Conservation (phyloP, 2,888 invertebrate species). For the Temnothorax rugatulus region DNA sequence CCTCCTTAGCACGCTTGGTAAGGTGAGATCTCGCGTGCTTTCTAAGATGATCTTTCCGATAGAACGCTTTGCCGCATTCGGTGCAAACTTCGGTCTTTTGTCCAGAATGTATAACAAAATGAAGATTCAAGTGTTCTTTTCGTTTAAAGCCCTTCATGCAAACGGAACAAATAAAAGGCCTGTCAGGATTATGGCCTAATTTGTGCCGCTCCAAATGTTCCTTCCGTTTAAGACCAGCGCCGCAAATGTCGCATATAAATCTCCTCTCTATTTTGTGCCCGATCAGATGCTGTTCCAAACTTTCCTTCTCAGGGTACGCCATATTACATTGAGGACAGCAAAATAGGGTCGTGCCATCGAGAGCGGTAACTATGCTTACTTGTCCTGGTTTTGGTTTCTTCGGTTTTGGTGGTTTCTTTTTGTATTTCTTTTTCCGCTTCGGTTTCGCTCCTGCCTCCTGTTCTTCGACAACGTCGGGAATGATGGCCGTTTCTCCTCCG, state of each 20-base stretch:
- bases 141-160: slow-evolving; percentile 94
- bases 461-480: slow-evolving; percentile 85
- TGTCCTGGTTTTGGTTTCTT: slow-evolving; percentile 93
- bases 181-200: slow-evolving; percentile 93
- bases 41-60: slow-evolving; percentile 93
- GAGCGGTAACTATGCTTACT: slow-evolving; percentile 91
- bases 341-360: slow-evolving; percentile 92
- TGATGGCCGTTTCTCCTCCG: slow-evolving; percentile 86
- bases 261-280: slow-evolving; percentile 93
- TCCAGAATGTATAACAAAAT: slow-evolving; percentile 94
- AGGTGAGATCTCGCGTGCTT: slow-evolving; percentile 93
- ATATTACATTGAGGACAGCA: slow-evolving; percentile 94
- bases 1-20: slow-evolving; percentile 92
- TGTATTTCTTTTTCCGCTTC: slow-evolving; percentile 93
- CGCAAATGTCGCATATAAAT: slow-evolving; percentile 93
- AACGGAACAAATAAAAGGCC: slow-evolving; percentile 92
- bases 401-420: slow-evolving; percentile 93
- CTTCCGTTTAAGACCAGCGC: slow-evolving; percentile 92
- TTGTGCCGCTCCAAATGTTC: slow-evolving; percentile 93
- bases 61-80: slow-evolving; percentile 93
- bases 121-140: slow-evolving; percentile 93
- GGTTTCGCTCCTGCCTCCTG: slow-evolving; percentile 84
- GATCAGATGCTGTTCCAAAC: slow-evolving; percentile 92
- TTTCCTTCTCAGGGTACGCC: slow-evolving; percentile 93
- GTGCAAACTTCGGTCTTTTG: slow-evolving; percentile 93